Base-by-base conservation (phyloP, 1,140 invertebrate species). In the Drosophila bocqueti region DNA sequence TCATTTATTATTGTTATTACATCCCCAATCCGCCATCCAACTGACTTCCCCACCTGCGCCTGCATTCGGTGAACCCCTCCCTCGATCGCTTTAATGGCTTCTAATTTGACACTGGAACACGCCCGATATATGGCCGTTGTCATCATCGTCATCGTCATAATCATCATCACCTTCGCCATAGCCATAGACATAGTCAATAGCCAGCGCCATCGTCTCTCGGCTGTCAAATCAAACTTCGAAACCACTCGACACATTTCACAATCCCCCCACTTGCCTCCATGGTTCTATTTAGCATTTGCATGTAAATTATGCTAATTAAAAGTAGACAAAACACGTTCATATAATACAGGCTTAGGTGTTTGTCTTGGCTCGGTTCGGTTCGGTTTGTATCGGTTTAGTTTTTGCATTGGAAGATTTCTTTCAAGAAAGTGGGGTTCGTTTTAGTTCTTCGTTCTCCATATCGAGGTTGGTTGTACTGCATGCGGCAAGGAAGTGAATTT, bases 301-400 rank as follows among this genome's bases (percentile, higher is more conserved):
- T 78, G 83, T 77, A 84, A 87, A 87, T 89, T 87, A 87, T 87
- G 83, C 73, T 89, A 87, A 87, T 87, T 89, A 87, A 89, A 84
- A 87, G 72, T 81, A 83, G 63, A 89, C 84, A 89, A 87, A 83
- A 87, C 81, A 87, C 76, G 81, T 87, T 87, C 86, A 83, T 74
- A 83, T 77, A 89, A 73, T 74, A 38, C 18, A 36, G 38, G 54
- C 83, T 79, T 79, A 87, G 79, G 83, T 86, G 79, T 86, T 81
- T 84, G 57, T 82, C 72, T 59, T 75, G 69, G 43, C 71, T 64
- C 36, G 59, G 45, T 62, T 77, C 42, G 43, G 38, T 59, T 78
- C 21, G 43, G 24, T 8, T 68, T 38, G 69, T 43, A 59, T 78
- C n/a, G 52, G 54, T 58, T 73, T 60, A 50, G 34, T 49, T 60